A percentile compares a stretch with the other conserved stretches of the same genome.
Evolutionary conservation across 1,140 invertebrate species (phyloP).

Genomic region (Choristoneura fumiferana): DNA sequence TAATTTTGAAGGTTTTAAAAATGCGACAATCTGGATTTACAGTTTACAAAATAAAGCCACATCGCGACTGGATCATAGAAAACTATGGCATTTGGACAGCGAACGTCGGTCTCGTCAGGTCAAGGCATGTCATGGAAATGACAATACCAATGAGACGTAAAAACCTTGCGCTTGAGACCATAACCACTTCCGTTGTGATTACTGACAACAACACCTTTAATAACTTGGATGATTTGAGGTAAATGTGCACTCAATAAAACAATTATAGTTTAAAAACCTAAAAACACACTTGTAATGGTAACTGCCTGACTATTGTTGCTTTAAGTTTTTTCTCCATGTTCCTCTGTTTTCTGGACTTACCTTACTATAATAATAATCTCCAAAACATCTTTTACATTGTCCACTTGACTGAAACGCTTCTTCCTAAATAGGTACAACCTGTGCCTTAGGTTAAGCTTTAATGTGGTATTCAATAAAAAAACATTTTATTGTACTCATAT

Average conservation of each 20-base stretch:
- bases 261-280: too few species aligned
- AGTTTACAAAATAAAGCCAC: constrained; percentile 44
- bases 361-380: too few species aligned
- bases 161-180: constrained; percentile 35
- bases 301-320: too few species aligned
- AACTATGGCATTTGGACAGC: constrained; percentile 40
- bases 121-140: constrained; percentile 19
- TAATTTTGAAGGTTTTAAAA: too few species aligned
- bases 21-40: too few species aligned
- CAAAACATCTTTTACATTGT: too few species aligned
- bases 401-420: too few species aligned
- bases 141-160: constrained; percentile 40
- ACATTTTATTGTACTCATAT: too few species aligned
- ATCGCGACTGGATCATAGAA: constrained; percentile 36
- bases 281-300: constrained; percentile 9
- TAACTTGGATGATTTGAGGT: constrained; percentile 36
- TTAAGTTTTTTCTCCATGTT: too few species aligned
- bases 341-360: too few species aligned
- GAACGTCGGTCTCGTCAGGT: constrained; percentile 30
- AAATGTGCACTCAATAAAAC: too few species aligned
- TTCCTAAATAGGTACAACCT: too few species aligned
- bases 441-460: neutral
- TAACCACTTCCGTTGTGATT: constrained; percentile 38
- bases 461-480: constrained; percentile 18
- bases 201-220: constrained; percentile 33